These are phyloP conservation scores for Apeltes quadracus DNA, from an alignment of 2,113 vertebrate species.

Conservation along the genomic window DNA sequence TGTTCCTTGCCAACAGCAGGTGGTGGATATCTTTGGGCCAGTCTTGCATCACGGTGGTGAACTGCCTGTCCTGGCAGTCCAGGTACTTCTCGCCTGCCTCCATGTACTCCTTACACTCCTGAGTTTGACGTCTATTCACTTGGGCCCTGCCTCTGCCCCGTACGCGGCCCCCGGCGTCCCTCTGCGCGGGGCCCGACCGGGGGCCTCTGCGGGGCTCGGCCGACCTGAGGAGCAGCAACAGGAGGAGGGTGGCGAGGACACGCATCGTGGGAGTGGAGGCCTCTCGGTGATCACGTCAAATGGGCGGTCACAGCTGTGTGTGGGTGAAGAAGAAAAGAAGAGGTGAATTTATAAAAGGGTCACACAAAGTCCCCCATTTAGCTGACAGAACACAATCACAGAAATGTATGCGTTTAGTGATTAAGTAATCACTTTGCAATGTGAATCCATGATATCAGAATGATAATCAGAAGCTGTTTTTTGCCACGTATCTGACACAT, in stretches of 20 bases:
- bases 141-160: constrained; percentile 70
- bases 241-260: constrained; percentile 77
- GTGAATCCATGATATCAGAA: too few relatives aligned
- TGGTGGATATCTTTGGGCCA: constrained; percentile 93
- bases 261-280: constrained; percentile 84
- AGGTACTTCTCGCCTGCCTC: constrained; percentile 91
- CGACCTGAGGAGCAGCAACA: constrained; percentile 83
- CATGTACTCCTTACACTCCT: constrained; percentile 86
- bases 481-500: too few relatives aligned
- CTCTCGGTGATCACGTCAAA: constrained; percentile 63
- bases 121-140: constrained; percentile 83
- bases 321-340: constrained; percentile 23
- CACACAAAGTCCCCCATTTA: neutral
- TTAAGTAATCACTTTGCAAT: neutral
- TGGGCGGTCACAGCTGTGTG: constrained; percentile 77
- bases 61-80: constrained; percentile 91
- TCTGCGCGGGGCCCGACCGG: constrained; percentile 42
- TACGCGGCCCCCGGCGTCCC: constrained; percentile 46
- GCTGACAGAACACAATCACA: too few relatives aligned
- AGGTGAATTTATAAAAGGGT: constrained; percentile 7
- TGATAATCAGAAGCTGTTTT: too few relatives aligned
- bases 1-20: constrained; percentile 91
- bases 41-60: constrained; percentile 83
- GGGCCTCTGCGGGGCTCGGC: constrained; percentile 78
- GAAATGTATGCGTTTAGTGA: neutral